phyloP scores from a whole-genome alignment of 2,113 vertebrate species.

The Chitala chitala region DNA sequence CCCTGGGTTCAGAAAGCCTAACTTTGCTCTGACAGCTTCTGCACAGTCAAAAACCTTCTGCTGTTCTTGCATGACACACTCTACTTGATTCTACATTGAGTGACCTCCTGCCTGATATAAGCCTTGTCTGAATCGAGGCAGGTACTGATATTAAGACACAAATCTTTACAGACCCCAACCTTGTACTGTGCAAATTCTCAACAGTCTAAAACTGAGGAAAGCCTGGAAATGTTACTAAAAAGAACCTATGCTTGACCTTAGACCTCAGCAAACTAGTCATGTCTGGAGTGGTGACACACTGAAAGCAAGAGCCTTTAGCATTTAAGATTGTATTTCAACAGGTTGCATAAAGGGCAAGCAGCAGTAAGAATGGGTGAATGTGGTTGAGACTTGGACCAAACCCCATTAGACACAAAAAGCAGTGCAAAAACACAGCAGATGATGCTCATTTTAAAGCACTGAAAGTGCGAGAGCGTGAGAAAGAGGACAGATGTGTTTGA shows the following conservation, averaged over 20 bases:
- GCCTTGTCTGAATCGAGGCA: too few species aligned
- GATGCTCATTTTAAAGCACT: background rate
- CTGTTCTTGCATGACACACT: background rate
- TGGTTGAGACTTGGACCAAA: background rate
- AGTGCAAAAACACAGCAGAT: background rate
- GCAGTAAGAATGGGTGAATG: too few species aligned
- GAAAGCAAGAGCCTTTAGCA: background rate
- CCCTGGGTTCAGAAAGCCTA: too few species aligned
- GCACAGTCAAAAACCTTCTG: too few species aligned
- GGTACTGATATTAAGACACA: too few species aligned
- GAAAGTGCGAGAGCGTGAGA: background rate
- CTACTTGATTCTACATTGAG: too few species aligned
- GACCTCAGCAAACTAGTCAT: background rate
- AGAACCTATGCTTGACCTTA: background rate
- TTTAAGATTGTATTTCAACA: background rate
- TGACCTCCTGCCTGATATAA: too few species aligned
- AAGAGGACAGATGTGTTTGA: background rate
- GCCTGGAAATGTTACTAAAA: background rate
- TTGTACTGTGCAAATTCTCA: background rate
- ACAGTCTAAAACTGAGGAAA: background rate
- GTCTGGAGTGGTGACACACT: background rate
- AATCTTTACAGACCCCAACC: background rate
- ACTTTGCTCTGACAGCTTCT: too few species aligned
- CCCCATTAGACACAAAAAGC: background rate
- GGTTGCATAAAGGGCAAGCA: background rate